Conservation (phyloP, 2,888 invertebrate species). For the Micropterix aruncella region DNA sequence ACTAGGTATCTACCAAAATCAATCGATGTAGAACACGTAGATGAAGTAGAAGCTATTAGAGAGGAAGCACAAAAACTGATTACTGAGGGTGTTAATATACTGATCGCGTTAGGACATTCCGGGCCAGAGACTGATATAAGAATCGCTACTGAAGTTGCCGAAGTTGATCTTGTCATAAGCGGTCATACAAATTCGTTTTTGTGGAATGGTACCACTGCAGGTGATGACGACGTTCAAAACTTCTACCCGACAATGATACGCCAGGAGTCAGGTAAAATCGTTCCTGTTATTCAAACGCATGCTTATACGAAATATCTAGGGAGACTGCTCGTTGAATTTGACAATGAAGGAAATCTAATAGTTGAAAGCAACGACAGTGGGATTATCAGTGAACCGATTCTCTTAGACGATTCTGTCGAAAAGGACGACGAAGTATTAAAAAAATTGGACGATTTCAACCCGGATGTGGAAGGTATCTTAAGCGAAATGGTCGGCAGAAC, state of each 20-base stretch:
- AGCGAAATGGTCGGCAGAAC: conserved; percentile 49
- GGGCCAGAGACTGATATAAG: conserved; percentile 64
- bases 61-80: conserved; percentile 50
- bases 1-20: conserved; percentile 46
- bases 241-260: conserved; percentile 62
- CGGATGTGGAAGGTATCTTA: conserved; percentile 37
- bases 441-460: conserved; percentile 45
- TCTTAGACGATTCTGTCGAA: conserved; percentile 49
- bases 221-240: conserved; percentile 54
- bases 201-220: conserved; percentile 59
- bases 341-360: conserved; percentile 54
- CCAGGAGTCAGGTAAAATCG: conserved; percentile 55
- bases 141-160: conserved; percentile 63
- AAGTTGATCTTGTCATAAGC: conserved; percentile 77
- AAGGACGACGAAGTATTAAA: conserved; percentile 50
- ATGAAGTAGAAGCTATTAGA: conserved; percentile 55
- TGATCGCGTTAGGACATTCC: conserved; percentile 83
- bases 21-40: conserved; percentile 43
- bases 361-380: conserved; percentile 53
- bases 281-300: conserved; percentile 80
- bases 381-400: conserved; percentile 68
- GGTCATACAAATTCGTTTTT: conserved; percentile 87
- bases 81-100: conserved; percentile 53
- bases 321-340: conserved; percentile 53
- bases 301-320: conserved; percentile 88